Evolutionary conservation across 2,113 vertebrate genomes (phyloP), one percentile per base, ranked within the genome.

Genomic region (Cisticola juncidis): DNA sequence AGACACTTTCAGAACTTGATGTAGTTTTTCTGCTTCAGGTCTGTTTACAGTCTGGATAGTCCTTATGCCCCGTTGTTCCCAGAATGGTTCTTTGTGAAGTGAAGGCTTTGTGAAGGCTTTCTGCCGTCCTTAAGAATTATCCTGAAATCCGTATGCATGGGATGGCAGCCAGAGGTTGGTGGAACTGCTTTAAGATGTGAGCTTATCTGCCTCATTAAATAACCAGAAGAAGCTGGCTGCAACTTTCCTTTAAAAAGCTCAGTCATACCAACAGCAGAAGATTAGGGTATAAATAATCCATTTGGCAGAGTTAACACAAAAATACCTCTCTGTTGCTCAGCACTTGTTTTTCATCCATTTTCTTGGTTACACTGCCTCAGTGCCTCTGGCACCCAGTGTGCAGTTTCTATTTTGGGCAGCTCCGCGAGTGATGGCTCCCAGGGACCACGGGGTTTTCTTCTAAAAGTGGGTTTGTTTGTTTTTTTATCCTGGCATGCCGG

Each of bases 271-370:
- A 14, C 85, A 84, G 91, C 82, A 94, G 73, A 70, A 86, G 83
- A 92, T 96, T 86, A 86, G 31, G 16, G 69, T 89, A 94, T 89
- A 81, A 95, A 95, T 92, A 96, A 95, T 94, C 86, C 57, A 71
- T 95, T 96, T 95, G 92, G 83, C 92, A 92, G 45, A 40, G 57
- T 68, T 92, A 81, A 69, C 35, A 74, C 48, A 91, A 74, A 95
- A 97, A 94, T 94, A 95, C 81, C 69, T 81, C 86, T 66, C 56
- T 47, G 81, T 92, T 94, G 73, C 91, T 92, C 91, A 79, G 94
- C 86, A 65, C 77, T 95, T 95, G 94, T 95, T 96, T 97, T 95
- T 61, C 57, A 84, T 83, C 72, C 83, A 74, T 86, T 92, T 92
- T 96, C 91, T 40, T 86, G 38, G 92, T 74, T 93, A 86, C 6